Evolutionary conservation across 2,888 invertebrate species (phyloP).

Genomic region (Terebella lapidaria): DNA sequence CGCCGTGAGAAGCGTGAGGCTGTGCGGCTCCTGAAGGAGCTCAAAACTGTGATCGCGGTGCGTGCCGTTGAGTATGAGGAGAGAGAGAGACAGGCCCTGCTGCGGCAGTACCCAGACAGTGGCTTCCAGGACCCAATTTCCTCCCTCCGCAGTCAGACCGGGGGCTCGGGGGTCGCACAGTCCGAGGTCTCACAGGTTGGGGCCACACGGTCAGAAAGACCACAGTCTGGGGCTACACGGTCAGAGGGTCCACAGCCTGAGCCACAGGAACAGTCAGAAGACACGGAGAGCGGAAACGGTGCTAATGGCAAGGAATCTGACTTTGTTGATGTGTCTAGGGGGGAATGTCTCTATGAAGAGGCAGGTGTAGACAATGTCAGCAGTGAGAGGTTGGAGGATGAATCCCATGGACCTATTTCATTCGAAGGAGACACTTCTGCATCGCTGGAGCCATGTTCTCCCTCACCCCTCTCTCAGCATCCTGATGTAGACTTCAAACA

Average conservation of each 20-base stretch:
- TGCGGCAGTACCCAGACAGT: background rate
- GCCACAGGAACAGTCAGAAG: background rate
- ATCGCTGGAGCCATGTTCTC: background rate
- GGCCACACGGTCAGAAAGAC: no score
- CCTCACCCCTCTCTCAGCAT: background rate
- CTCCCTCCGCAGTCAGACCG: background rate
- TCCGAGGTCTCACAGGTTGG: no score
- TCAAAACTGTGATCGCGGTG: constrained; percentile 40
- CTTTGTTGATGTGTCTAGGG: background rate
- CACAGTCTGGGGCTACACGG: no score
- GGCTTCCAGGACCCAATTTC: background rate
- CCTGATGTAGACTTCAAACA: background rate
- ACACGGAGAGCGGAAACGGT: background rate
- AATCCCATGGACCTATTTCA: background rate
- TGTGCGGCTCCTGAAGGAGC: constrained; percentile 34
- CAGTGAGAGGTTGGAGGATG: background rate
- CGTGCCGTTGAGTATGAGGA: constrained; percentile 30
- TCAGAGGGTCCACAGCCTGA: background rate
- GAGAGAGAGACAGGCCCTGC: constrained; percentile 13
- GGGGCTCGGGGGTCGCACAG: background rate
- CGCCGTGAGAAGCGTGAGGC: constrained; percentile 35
- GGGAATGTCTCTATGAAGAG: background rate
- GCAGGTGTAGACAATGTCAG: background rate
- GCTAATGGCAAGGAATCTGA: background rate
- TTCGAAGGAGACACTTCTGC: background rate